Percentiles rank a stretch among this genome's conserved stretches.
These are phyloP conservation scores for Eueides isabella DNA, from an alignment of 1,140 invertebrate species.

Conservation along the genomic window DNA sequence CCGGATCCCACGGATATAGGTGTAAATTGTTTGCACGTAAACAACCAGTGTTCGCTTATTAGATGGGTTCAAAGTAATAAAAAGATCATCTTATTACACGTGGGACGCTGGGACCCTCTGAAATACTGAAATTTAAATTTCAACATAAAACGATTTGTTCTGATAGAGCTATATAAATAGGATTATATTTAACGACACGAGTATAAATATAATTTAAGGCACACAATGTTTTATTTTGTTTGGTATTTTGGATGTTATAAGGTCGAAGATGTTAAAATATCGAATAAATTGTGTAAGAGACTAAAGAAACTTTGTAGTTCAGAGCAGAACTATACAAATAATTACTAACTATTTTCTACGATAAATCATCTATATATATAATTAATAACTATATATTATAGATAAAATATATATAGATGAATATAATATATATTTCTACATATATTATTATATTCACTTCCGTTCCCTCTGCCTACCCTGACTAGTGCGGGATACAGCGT, in stretches of 20 bases:
- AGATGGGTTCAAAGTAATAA: slow-evolving; percentile 73
- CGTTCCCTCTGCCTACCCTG: background rate
- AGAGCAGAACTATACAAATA: no score
- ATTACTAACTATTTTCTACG: no score
- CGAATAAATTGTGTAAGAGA: no score
- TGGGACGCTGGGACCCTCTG: slow-evolving; percentile 51
- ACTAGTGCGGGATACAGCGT: background rate
- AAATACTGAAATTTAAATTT: slow-evolving; percentile 71
- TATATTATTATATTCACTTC: no score
- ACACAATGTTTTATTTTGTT: no score
- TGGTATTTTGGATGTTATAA: no score
- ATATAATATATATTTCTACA: no score
- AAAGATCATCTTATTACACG: slow-evolving; percentile 76
- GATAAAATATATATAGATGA: no score
- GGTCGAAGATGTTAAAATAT: no score
- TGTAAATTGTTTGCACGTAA: slow-evolving; percentile 76
- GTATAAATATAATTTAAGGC: background rate
- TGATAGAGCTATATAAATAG: slow-evolving; percentile 67
- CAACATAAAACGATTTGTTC: slow-evolving; percentile 72
- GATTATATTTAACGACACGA: slow-evolving; percentile 53
- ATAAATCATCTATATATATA: no score
- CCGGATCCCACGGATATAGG: slow-evolving; percentile 57
- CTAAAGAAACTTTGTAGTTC: no score
- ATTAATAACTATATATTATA: no score
- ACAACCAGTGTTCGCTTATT: slow-evolving; percentile 75